Conservation (phyloP, 2,113 vertebrate species). For the Psophia crepitans region DNA sequence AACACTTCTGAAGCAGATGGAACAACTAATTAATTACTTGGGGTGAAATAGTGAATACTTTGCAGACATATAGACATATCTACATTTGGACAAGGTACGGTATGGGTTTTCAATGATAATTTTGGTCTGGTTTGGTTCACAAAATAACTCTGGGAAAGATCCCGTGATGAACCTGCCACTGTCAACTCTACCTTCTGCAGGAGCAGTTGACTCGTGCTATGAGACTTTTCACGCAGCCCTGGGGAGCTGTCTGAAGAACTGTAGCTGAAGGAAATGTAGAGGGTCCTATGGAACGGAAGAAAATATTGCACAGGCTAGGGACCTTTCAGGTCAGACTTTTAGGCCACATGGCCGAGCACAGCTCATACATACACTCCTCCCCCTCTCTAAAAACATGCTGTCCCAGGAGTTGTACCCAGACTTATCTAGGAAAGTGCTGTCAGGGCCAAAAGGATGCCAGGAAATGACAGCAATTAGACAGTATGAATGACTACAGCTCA, state of each 20-base stretch:
- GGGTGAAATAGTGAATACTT: not conserved
- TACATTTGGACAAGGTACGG: not conserved
- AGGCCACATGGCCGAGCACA: not conserved
- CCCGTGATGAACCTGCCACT: not conserved
- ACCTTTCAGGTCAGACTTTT: not conserved
- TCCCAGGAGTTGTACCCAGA: not conserved
- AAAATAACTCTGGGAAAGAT: not conserved
- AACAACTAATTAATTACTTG: not conserved
- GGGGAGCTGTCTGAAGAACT: not conserved
- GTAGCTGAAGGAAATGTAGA: not conserved
- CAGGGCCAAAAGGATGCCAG: not conserved
- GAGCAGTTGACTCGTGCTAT: not conserved
- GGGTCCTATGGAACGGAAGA: accelerated
- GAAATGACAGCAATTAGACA: not conserved
- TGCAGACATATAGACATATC: not conserved
- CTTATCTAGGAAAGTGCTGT: not conserved
- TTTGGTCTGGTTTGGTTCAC: not conserved
- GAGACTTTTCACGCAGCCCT: not conserved
- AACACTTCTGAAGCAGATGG: not conserved
- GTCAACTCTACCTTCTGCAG: not conserved
- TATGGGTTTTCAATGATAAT: not conserved
- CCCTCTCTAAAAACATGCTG: not conserved
- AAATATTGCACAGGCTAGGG: not conserved
- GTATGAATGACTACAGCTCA: not conserved
- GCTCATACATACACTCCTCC: not conserved